Base-by-base conservation (phyloP, 2,888 invertebrate genomes). In the Aplocera efformata region DNA sequence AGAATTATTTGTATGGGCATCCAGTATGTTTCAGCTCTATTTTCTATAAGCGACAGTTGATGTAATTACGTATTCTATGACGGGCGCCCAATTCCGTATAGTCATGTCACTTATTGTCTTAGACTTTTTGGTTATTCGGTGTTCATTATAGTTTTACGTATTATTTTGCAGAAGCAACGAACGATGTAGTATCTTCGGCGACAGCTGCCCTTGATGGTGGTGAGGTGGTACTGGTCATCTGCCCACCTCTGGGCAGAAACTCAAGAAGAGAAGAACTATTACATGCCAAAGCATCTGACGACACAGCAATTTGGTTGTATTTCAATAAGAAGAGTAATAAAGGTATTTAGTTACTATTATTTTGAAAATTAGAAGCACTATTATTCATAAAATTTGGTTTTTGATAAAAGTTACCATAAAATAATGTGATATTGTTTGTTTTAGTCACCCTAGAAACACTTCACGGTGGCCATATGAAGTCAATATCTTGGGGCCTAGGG, bases 401-500 rank as follows among this genome's bases (percentile, higher is more conserved):
- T n/a, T n/a, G n/a, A n/a, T n/a, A n/a, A n/a, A n/a, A n/a, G n/a
- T n/a, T n/a, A n/a, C n/a, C n/a, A n/a, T 28, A 32, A 49, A 42
- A 31, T 28, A 13, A 4, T 22, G 7, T 11, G 10, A 1, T 11
- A 6, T 3, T 9, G 22, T 11, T 29, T 32, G 9, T 54, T 51
- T 17, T 34, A 93, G 93, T 93, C n/a, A 89, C 91, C n/a, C 73
- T 93, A 50, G 92, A 93, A 67, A 91, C 90, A 3, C 72, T 91
- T 0, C 89, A 90, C 53, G 89, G 90, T 7, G 91, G 90, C 6
- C 79, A 89, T 43, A 69, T 90, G 2, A 88, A 90, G 42, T 83
- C 89, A 6, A 91, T 92, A 39, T 91, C 92, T 42, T 90, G 93
- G 74, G 85, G 89, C 4, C 84, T 93, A 10, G 90, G 91, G 17